Conservation (phyloP, 1,140 invertebrate species). For the Metopolophium dirhodum region DNA sequence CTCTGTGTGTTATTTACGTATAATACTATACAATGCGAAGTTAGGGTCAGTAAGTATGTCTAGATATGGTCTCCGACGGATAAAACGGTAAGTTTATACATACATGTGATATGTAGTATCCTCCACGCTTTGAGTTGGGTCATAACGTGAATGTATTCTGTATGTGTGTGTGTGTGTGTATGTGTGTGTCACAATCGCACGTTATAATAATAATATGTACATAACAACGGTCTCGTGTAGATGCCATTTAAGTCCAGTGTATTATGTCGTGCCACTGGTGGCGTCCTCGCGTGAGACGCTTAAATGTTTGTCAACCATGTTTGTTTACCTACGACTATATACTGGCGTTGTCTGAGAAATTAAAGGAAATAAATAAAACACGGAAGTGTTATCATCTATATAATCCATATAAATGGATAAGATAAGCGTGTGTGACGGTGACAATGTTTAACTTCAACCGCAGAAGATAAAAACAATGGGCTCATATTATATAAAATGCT, state of each 20-base stretch:
- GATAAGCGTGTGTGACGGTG: neutral
- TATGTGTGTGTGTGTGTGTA: too few relatives aligned
- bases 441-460: neutral
- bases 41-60: too few relatives aligned
- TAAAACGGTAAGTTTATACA: neutral
- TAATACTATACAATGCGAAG: too few relatives aligned
- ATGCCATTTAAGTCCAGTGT: neutral
- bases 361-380: constrained; percentile 4
- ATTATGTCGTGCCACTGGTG: neutral
- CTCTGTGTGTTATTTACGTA: too few relatives aligned
- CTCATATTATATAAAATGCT: neutral
- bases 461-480: neutral
- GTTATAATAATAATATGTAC: too few relatives aligned
- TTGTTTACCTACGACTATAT: neutral
- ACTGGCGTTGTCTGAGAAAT: neutral
- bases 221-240: neutral
- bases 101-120: too few relatives aligned
- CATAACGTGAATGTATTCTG: neutral
- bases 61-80: neutral
- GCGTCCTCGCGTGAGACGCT: too few relatives aligned
- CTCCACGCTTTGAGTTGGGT: neutral
- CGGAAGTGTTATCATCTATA: neutral
- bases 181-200: neutral
- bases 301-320: neutral
- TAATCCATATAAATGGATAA: neutral